phyloP scores from a whole-genome alignment of 2,797 vertebrate species.

The Pseudochaenichthys georgianus region DNA sequence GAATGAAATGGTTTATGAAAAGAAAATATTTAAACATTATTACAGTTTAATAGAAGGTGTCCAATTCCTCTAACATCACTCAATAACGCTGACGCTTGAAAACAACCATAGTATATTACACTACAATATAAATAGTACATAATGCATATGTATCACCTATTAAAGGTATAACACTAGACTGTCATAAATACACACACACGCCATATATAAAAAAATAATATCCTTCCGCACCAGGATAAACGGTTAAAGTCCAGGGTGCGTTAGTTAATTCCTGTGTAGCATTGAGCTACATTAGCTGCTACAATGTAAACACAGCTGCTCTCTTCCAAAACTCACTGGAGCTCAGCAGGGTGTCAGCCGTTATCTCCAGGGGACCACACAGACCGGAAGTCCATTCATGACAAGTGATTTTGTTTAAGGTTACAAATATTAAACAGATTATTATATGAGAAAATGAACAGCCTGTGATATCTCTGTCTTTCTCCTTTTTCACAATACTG shows the following conservation, averaged over 20 bases:
- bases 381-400: not conserved
- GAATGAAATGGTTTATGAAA: not conserved
- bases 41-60: not conserved
- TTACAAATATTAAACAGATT: too few relatives aligned
- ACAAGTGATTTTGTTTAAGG: too few relatives aligned
- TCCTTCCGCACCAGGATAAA: too few relatives aligned
- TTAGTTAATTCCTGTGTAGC: not conserved
- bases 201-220: too few relatives aligned
- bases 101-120: not conserved
- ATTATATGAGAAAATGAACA: too few relatives aligned
- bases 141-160: not conserved
- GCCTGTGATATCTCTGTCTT: fast-evolving
- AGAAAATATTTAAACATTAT: not conserved
- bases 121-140: not conserved
- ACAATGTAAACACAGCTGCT: conserved; percentile 12
- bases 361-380: fast-evolving
- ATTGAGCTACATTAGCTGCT: conserved; percentile 13
- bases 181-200: too few relatives aligned
- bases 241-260: not conserved
- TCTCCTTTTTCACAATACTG: not conserved
- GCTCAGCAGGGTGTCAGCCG: fast-evolving
- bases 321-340: conserved; percentile 2
- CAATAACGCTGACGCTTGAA: not conserved
- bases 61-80: too few relatives aligned
- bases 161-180: not conserved